Evolutionary conservation across 2,888 invertebrate species (phyloP).

Genomic region (Rhogogaster chlorosoma): DNA sequence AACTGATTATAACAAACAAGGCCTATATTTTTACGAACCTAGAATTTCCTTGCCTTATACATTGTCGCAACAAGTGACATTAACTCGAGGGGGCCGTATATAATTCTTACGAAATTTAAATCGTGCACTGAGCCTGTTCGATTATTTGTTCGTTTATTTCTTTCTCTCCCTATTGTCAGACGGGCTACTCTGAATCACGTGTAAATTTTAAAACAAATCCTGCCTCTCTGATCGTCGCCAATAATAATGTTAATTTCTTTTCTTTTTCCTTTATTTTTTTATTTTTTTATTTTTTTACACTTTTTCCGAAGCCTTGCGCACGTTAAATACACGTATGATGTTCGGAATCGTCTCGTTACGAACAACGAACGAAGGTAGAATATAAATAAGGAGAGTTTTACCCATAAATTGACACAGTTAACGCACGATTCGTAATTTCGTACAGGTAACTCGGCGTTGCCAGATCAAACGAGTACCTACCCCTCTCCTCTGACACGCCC

Average conservation of each 20-base stretch:
- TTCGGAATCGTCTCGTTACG: not conserved
- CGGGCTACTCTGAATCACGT: not conserved
- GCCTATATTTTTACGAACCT: not conserved
- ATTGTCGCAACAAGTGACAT: not conserved
- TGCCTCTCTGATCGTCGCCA: not conserved
- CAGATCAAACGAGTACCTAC: not conserved
- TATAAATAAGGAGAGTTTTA: conserved; percentile 36
- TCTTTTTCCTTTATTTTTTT: not conserved
- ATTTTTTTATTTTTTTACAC: not conserved
- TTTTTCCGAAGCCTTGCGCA: not conserved
- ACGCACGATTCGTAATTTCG: conserved; percentile 36
- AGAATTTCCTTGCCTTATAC: not conserved
- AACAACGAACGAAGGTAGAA: conserved; percentile 9
- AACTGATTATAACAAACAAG: not conserved
- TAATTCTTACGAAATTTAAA: not conserved
- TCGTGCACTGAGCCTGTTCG: not conserved
- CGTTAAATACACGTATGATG: not conserved
- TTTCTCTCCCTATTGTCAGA: not conserved
- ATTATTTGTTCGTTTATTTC: not conserved
- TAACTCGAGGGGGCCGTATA: not conserved
- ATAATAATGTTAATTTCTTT: not conserved
- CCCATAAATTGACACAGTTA: conserved; percentile 37
- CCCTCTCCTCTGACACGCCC: not conserved
- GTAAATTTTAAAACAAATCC: not conserved
- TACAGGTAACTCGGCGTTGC: conserved; percentile 29